phyloP scores from a whole-genome alignment of 2,113 vertebrate genomes.

The Tichodroma muraria region DNA sequence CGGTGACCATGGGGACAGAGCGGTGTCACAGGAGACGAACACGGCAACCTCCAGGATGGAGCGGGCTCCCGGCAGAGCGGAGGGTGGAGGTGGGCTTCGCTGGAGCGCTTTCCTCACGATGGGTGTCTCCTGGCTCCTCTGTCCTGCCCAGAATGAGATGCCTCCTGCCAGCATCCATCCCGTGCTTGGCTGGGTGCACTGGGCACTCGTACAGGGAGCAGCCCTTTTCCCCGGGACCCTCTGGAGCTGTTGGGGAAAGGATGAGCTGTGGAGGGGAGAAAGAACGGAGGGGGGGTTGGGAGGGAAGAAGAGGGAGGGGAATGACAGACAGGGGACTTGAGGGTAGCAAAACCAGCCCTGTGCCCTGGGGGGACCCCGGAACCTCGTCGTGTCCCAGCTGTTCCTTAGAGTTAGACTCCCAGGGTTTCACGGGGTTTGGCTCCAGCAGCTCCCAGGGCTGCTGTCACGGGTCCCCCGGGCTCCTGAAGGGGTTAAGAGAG shows the following conservation, averaged over 20 bases:
- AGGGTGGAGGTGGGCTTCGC: neutral
- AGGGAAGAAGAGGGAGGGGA: neutral
- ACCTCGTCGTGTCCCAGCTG: neutral
- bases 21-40: neutral
- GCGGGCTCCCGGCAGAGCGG: fast-evolving
- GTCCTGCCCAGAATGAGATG: neutral
- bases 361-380: neutral
- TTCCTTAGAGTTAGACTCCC: fast-evolving
- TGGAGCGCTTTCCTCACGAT: fast-evolving
- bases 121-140: neutral
- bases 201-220: neutral
- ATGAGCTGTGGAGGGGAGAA: neutral
- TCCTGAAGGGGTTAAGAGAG: slow-evolving; percentile 47
- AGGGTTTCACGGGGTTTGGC: fast-evolving
- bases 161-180: neutral
- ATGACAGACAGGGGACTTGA: fast-evolving
- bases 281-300: fast-evolving
- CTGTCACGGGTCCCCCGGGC: fast-evolving
- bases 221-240: neutral
- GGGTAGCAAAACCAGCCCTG: neutral
- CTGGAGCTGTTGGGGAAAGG: neutral
- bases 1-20: fast-evolving
- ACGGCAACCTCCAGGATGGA: neutral
- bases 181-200: neutral
- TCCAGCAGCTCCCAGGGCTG: neutral